phyloP scores from a whole-genome alignment of 2,113 vertebrate species.

The Sigmodon hispidus region DNA sequence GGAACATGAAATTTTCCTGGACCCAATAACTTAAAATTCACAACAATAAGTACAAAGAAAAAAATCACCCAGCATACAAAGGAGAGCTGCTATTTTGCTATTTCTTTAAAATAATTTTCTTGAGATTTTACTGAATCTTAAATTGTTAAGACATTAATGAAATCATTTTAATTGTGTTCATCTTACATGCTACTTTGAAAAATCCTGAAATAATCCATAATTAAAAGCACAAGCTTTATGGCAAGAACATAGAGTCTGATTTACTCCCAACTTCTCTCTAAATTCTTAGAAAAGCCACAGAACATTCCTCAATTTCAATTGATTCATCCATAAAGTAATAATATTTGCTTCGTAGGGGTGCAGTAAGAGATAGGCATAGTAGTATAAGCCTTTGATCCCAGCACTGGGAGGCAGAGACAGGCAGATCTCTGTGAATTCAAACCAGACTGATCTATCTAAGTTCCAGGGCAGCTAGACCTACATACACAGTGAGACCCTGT shows the following conservation, averaged over 20 bases:
- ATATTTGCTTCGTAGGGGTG: constrained; percentile 16
- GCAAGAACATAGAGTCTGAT: constrained; percentile 7
- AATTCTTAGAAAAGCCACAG: background rate
- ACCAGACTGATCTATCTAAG: background rate
- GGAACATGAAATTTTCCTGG: constrained; percentile 56
- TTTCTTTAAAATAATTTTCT: constrained; percentile 57
- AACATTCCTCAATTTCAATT: background rate
- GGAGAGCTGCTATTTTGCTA: constrained; percentile 15
- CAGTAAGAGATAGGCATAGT: background rate
- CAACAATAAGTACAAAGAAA: constrained; percentile 39
- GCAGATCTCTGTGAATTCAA: background rate
- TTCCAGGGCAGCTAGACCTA: background rate
- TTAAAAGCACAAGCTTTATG: background rate
- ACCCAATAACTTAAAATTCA: constrained; percentile 43
- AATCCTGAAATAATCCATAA: constrained; percentile 1
- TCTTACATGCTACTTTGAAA: constrained; percentile 48
- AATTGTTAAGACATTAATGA: background rate
- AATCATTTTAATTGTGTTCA: constrained; percentile 50
- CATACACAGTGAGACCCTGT: background rate
- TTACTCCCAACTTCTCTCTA: background rate
- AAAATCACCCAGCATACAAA: constrained; percentile 46
- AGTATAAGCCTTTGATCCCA: background rate
- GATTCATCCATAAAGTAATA: constrained; percentile 16
- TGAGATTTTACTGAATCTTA: constrained; percentile 37
- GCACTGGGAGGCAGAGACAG: background rate